phyloP scores from a whole-genome alignment of 1,140 invertebrate genomes.

The Drosophila micromelanica region DNA sequence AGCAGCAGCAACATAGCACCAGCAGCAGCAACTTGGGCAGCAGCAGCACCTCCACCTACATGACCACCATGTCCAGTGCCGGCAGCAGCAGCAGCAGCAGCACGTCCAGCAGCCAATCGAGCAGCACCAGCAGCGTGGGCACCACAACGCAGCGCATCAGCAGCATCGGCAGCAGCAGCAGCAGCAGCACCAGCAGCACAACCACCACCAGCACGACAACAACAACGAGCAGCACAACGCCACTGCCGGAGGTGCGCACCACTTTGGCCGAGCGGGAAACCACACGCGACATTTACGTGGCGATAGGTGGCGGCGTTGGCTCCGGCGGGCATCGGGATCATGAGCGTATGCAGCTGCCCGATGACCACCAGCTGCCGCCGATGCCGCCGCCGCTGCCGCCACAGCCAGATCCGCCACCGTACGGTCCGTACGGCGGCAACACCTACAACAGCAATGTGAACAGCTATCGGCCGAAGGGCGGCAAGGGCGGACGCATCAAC shows the following conservation, averaged over 20 bases:
- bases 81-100: slow-evolving; percentile 39
- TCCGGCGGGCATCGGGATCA: slow-evolving; percentile 48
- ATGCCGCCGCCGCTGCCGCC: slow-evolving; percentile 71
- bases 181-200: slow-evolving; percentile 54
- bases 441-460: slow-evolving; percentile 72
- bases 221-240: slow-evolving; percentile 56
- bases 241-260: slow-evolving; percentile 64
- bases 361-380: slow-evolving; percentile 77
- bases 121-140: slow-evolving; percentile 49
- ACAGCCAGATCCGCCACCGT: slow-evolving; percentile 68
- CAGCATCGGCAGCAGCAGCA: slow-evolving; percentile 52
- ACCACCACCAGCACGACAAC: slow-evolving; percentile 48
- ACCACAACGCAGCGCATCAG: slow-evolving; percentile 59
- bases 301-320: slow-evolving; percentile 37
- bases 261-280: slow-evolving; percentile 74
- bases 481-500: slow-evolving; percentile 87
- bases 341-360: slow-evolving; percentile 66
- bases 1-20: slow-evolving; percentile 62
- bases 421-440: slow-evolving; percentile 77
- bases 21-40: slow-evolving; percentile 38
- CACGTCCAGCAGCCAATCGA: slow-evolving; percentile 32
- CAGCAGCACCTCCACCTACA: slow-evolving; percentile 56
- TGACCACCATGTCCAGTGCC: slow-evolving; percentile 61
- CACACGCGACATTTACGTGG: slow-evolving; percentile 63
- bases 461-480: slow-evolving; percentile 82